Evolutionary conservation across 2,888 invertebrate species (phyloP), one percentile per base, ranked within the genome.

Genomic region (Acronicta alni): DNA sequence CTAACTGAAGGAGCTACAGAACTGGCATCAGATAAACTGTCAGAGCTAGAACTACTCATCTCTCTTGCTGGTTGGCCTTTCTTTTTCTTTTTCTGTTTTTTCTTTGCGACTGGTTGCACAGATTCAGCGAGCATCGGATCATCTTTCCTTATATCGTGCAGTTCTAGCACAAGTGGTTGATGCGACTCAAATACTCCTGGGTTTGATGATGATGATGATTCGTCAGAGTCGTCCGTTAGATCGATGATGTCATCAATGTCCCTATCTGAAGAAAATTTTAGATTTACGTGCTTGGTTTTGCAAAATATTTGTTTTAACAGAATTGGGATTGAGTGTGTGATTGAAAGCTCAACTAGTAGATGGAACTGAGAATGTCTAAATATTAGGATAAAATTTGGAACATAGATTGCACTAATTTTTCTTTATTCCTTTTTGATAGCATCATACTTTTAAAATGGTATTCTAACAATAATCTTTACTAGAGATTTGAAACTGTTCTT

Each of bases 91-190:
- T 75, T 85, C 9, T 73, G 72, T 57, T 81, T 88, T 39, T 81
- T 86, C 0, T 63, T 67, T 15, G 10, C 10, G 8, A 12, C 35
- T 18, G 49, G 8, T 12, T 43, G 8, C 0, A 2, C n/a, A 37
- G 58, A 37, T 7, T 77, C 72, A 2, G 8, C 3, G 8, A 75
- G 42, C 1, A 17, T 46, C 0, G 83, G 72, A 1, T 76, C 74
- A 55, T 87, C 86, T 64, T 83, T 88, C 30, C 77, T 78, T 26
- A 89, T 35, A 7, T 87, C 85, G 54, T 89, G 88, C 0, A 90
- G 74, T 18, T 90, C 87, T 18, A 89, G 74, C 2, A 90, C 76
- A 15, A 85, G 77, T 0, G 80, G 81, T 2, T 75, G 43, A 10
- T 75, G 74, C 9, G 49, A 30, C 42, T 81, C 82, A 54, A 82